Evolutionary conservation across 1,140 invertebrate species (phyloP), one percentile per base, ranked within the genome.

Genomic region (Popillia japonica): DNA sequence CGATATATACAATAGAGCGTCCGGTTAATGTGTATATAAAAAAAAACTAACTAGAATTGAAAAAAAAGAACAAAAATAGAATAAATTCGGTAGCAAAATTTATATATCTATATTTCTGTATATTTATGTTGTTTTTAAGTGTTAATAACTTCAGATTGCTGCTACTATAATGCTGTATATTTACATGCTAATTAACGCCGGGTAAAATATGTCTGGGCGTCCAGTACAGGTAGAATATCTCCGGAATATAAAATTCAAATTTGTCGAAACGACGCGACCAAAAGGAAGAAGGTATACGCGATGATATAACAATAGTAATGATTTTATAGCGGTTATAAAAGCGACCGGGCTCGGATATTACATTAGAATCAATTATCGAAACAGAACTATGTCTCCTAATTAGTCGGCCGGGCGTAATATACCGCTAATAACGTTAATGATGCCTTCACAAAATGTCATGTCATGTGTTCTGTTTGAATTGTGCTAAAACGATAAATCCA

Each of bases 401-500:
- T 48, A 48, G 17, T 48, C 17, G 11, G 44, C 1, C 11, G 4
- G 44, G 17, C 44, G 44, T 48, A 10, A 48, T n/a, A 48, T 48
- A n/a, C 17, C 17, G 44, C 44, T 48, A 48, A 48, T 48, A n/a
- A 48, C 17, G 44, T 11, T 48, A 48, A 48, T 48, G 17, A 48
- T 48, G n/a, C n/a, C n/a, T n/a, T n/a, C n/a, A n/a, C n/a, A n/a
- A n/a, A n/a, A 14, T 48, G 44, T 48, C 44, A 48, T 48, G 44
- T 48, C 44, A 48, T 48, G 44, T 10, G 44, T 48, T 48, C 17
- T 14, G 17, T 14, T 14, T 48, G 17, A 48, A 14, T 14, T n/a
- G 17, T 48, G 44, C 44, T 48, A 48, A 48, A 48, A 48, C 44
- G 17, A 48, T 48, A 48, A 48, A n/a, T 48, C 44, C 44, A 48